phyloP scores from a whole-genome alignment of 2,797 vertebrate genomes.

The Myotis daubentonii region DNA sequence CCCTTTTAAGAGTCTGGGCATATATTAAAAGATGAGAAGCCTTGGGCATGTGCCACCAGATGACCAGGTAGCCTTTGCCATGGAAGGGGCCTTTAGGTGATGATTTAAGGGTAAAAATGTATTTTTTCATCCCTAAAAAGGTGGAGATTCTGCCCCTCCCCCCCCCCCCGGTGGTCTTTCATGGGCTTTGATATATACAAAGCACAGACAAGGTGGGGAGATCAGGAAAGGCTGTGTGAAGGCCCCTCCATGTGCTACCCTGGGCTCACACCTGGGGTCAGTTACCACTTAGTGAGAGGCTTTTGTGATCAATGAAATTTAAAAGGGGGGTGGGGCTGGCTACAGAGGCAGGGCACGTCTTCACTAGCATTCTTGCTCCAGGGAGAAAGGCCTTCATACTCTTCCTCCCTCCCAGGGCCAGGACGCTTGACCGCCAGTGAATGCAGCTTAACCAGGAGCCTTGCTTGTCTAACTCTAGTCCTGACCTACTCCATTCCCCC shows the following conservation, averaged over 20 bases:
- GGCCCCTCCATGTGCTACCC: background rate
- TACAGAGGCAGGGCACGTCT: background rate
- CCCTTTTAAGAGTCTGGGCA: constrained; percentile 55
- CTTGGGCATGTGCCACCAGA: background rate
- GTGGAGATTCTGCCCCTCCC: background rate
- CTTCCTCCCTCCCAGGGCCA: background rate
- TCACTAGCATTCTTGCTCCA: background rate
- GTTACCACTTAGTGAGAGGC: background rate
- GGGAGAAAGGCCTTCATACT: background rate
- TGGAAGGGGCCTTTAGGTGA: background rate
- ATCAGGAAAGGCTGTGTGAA: background rate
- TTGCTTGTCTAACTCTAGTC: background rate
- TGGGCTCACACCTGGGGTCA: background rate
- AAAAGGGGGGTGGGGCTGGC: background rate
- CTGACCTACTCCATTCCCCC: background rate
- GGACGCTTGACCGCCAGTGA: background rate
- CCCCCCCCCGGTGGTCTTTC: background rate
- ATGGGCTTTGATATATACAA: background rate
- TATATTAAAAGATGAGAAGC: constrained; percentile 54
- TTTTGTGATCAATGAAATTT: background rate
- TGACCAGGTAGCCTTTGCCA: background rate
- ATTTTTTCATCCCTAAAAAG: background rate
- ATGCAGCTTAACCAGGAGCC: background rate
- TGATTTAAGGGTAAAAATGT: background rate
- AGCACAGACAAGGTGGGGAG: background rate